A percentile compares a stretch with the other conserved stretches of the same genome.
Conservation (phyloP, 2,888 invertebrate genomes). For the Scaptomyza polygonia region DNA sequence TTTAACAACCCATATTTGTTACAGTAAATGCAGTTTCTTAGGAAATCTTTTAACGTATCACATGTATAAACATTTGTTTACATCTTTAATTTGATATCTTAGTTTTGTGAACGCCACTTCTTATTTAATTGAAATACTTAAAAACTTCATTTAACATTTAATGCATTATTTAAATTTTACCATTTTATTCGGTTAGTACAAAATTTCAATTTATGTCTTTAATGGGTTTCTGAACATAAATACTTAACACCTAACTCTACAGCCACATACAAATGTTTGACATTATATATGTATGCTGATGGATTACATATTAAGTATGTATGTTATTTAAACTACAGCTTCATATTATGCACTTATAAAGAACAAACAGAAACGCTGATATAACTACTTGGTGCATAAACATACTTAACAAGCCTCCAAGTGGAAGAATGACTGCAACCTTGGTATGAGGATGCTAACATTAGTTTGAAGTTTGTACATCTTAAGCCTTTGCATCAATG, state of each 20-base stretch:
- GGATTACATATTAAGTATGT: constrained; percentile 21
- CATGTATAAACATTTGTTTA: no score
- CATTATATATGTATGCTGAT: constrained; percentile 5
- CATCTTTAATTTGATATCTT: neutral
- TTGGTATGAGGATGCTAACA: constrained; percentile 1
- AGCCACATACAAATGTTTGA: constrained; percentile 32
- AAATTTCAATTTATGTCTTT: constrained; percentile 11
- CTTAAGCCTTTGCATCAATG: constrained; percentile 66
- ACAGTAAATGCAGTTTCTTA: neutral
- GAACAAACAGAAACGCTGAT: constrained; percentile 18
- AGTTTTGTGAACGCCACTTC: no score
- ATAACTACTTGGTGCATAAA: constrained; percentile 26
- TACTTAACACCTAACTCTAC: constrained; percentile 12
- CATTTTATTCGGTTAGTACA: neutral
- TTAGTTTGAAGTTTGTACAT: neutral
- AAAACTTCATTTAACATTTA: neutral
- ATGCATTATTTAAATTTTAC: neutral
- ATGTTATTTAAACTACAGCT: constrained; percentile 10
- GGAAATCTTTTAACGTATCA: neutral
- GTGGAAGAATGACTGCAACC: constrained; percentile 5
- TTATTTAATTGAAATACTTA: no score
- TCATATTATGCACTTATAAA: neutral
- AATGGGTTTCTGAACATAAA: constrained; percentile 31
- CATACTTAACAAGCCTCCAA: constrained; percentile 22
- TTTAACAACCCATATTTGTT: no score